These are phyloP conservation scores for Julus scanicus DNA, from an alignment of 2,888 invertebrate genomes.

Conservation along the genomic window DNA sequence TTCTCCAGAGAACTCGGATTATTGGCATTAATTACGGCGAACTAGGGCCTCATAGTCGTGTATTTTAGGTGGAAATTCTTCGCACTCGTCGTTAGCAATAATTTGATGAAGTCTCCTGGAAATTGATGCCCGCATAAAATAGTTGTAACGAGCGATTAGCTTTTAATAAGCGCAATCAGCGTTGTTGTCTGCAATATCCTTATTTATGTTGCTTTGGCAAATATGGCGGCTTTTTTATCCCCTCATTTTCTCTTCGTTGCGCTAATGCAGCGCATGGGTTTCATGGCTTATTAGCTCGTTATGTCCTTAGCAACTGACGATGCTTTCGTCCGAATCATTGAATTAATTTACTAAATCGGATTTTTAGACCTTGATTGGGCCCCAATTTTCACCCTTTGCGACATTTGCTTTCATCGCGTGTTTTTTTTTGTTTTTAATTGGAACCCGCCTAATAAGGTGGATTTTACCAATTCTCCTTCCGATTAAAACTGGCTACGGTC, in stretches of 20 bases:
- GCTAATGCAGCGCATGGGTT: conserved; percentile 7
- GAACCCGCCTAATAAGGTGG: not conserved
- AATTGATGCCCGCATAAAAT: conserved; percentile 5
- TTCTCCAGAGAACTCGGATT: not conserved
- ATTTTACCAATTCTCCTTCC: not conserved
- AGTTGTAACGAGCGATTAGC: conserved; percentile 14
- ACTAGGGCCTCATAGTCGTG: not conserved
- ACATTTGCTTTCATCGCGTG: not conserved
- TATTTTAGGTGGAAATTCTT: not conserved
- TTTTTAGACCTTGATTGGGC: not conserved
- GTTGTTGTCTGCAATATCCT: conserved; percentile 30
- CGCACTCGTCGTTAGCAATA: conserved; percentile 30
- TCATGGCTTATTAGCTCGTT: conserved; percentile 32
- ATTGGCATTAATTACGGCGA: not conserved
- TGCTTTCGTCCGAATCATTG: not conserved
- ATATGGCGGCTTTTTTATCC: not conserved
- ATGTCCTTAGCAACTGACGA: conserved; percentile 8
- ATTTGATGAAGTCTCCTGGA: conserved; percentile 39
- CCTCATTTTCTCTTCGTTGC: conserved; percentile 9
- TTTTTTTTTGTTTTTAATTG: too few species aligned
- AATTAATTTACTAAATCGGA: conserved; percentile 20
- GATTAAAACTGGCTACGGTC: not conserved
- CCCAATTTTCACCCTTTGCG: not conserved
- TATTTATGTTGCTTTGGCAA: not conserved
- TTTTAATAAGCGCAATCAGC: conserved; percentile 42